Base-by-base conservation (phyloP, 2,888 invertebrate genomes). In the Seira sanloemensis region DNA sequence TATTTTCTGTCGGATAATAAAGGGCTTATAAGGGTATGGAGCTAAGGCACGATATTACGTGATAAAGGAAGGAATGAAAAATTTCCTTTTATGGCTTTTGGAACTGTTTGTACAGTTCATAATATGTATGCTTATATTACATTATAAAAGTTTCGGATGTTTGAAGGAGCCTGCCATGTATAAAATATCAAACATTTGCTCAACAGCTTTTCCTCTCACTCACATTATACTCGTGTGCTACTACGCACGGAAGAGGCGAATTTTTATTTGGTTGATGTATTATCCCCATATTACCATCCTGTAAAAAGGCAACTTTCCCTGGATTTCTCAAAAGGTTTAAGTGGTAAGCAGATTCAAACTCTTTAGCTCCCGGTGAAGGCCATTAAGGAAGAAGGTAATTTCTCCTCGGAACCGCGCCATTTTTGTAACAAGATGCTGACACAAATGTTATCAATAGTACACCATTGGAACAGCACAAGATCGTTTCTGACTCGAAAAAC, bases 351-450 rank as follows among this genome's bases (percentile, higher is more conserved):
- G 37, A 37, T 37, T 37, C 12, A 4, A 37, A 37, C 37, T 37
- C 37, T 12, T 37, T 37, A 4, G 5, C 12, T 37, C 37, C 37
- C 37, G 5, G 37, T 37, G 12, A 7, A 37, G 4, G 37, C 37
- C 37, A 37, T 37, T 37, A 27, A 27, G 46, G 46, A 19, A n/a
- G 25, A 18, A 69, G 19, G 19, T 65, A 65, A 74, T 62, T 24
- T 66, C 23, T 37, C 7, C 23, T 7, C 37, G 23, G n/a, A 46
- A 66, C 37, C 12, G 16, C 23, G 26, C 37, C 37, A 37, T 12
- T 37, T 37, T 37, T n/a, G 18, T 12, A 46, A 50, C 37, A 67
- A 75, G 74, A 75, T 76, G 76, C 76, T 76, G 67, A 54, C 68
- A 68, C 68, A 24, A 23, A 37, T 66, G 75, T 66, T 66, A 75